Evolutionary conservation across 2,888 invertebrate species (phyloP), one percentile per base, ranked within the genome.

Genomic region (Xylota segnis): DNA sequence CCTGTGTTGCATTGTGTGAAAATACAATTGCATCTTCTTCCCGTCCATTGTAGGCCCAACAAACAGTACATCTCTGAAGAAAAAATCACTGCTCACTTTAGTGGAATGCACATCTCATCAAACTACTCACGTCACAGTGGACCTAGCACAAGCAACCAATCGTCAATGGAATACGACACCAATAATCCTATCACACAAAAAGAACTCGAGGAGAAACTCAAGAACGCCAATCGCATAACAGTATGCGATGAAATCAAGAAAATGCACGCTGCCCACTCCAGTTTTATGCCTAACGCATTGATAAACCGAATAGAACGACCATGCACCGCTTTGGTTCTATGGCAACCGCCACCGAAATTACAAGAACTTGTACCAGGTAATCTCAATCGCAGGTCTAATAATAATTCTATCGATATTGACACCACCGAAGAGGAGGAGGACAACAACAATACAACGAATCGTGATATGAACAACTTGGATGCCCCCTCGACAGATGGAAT

Each of bases 21-120:
- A n/a, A 58, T 18, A 9, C 4, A 52, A 32, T 37, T 23, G 12
- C 23, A 7, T 29, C 5, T 45, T 16, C n/a, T 5, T 47, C 4
- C 34, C 90, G 91, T 23, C 89, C 14, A 12, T 12, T 14, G 14
- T 4, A 94, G 94, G 16, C 94, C 95, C 56, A 90, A 93, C 6
- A 97, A 97, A 90, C 96, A 96, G 90, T 94, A 95, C 47, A 96
- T 97, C 87, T 96, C 96, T 0, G 97, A 97, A 90, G 97, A 97
- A 89, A 96, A 95, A 91, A 97, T 97, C 95, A 95, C 96, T 0
- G 96, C 96, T 27, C 96, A 96, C 89, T 94, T 97, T 87, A 95
- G 94, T 88, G 94, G 95, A 43, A 93, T 97, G 37, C 96, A 96
- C 90, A 96, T 97, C 88, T 94, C 95, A 0, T 92, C 93, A 16